Evolutionary conservation across 2,113 vertebrate species (phyloP), one percentile per base, ranked within the genome.

Genomic region (Merops nubicus): DNA sequence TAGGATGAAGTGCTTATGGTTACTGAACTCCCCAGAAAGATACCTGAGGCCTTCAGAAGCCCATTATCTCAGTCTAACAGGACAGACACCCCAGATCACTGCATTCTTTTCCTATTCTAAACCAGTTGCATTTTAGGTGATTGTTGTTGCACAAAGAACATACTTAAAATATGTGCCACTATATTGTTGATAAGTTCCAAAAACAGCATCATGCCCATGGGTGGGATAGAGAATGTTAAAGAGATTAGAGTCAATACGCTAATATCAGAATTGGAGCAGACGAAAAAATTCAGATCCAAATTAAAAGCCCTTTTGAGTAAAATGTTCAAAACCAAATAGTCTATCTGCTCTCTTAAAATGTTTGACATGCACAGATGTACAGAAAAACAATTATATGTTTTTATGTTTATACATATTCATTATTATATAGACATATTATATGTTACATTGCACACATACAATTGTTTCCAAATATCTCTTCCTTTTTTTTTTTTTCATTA

Each of bases 171-270:
- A 63, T 17, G 82, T 95, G 51, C 21, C 84, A 77, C 60, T 82
- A 45, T 81, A 87, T 84, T 95, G 85, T 40, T 94, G 82, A 96
- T 51, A 47, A 64, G 40, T 53, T 92, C 75, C 65, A 75, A 91
- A 91, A 81, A 26, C 56, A 82, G 18, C 87, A 80, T 90, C 83
- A 85, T 93, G 59, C 77, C 95, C 95, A 91, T 57, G 93, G 67
- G 91, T 93, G 51, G 65, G 72, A 68, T 63, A 86, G 47, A 94
- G 54, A 96, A 96, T 80, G 94, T 91, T 92, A 96, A 97, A 96
- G 68, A 85, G 57, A 68, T 57, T 94, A 88, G 42, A 91, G 33
- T 81, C 84, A 96, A 84, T 12, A 85, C 5, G 10, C 36, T 86
- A 56, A 50, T 85, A 79, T 40, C 57, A 93, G 85, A 96, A 68